phyloP scores from a whole-genome alignment of 2,888 invertebrate genomes.

The Lysandra bellargus region DNA sequence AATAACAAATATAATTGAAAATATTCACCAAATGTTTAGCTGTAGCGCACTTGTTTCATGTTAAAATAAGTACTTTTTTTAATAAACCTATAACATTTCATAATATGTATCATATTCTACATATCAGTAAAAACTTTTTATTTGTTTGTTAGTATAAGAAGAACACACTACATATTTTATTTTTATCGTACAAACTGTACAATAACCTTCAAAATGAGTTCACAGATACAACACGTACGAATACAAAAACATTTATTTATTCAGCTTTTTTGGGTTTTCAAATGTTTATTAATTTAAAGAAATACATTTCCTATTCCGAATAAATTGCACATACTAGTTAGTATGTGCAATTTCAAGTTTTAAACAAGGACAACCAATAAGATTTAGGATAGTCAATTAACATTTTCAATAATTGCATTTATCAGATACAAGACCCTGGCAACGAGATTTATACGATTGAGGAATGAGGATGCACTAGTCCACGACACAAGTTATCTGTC shows the following conservation, averaged over 20 bases:
- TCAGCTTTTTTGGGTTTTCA: background rate
- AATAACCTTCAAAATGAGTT: background rate
- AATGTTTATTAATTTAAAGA: background rate
- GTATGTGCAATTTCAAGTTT: too few relatives aligned
- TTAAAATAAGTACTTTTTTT: background rate
- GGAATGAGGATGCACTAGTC: too few relatives aligned
- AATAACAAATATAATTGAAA: too few relatives aligned
- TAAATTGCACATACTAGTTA: background rate
- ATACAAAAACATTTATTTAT: background rate
- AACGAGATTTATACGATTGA: background rate
- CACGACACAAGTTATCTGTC: too few relatives aligned
- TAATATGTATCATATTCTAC: background rate
- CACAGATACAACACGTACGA: background rate
- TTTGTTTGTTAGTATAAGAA: background rate
- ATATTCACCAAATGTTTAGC: background rate
- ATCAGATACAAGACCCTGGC: background rate
- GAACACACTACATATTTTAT: background rate
- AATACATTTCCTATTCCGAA: background rate
- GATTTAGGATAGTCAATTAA: background rate
- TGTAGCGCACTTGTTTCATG: background rate
- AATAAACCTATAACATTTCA: background rate
- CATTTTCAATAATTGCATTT: background rate
- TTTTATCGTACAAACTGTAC: background rate
- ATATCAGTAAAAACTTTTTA: background rate
- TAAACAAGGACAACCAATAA: background rate